Conservation (phyloP, 2,113 vertebrate species). For the Pomatostomus ruficeps region DNA sequence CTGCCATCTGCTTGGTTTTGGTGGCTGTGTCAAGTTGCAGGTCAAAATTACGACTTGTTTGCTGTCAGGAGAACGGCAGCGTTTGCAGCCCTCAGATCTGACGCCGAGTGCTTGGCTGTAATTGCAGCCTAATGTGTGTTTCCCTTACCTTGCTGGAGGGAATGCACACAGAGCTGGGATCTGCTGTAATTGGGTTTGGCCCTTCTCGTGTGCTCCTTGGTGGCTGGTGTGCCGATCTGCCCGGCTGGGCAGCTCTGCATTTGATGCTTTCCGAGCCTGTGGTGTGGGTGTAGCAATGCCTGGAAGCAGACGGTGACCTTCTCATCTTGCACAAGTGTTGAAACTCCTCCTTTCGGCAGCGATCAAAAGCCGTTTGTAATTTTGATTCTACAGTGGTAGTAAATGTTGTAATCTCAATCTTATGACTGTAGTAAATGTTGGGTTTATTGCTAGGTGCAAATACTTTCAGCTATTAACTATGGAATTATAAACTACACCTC, state of each 20-base stretch:
- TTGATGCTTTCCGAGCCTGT: background rate
- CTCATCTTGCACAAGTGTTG: background rate
- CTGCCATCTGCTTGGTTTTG: constrained; percentile 31
- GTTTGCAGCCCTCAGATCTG: background rate
- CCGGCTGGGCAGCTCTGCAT: background rate
- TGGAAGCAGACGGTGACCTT: background rate
- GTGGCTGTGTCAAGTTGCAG: constrained; percentile 21
- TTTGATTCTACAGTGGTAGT: background rate
- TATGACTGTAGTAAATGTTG: background rate
- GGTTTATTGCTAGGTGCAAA: constrained; percentile 8
- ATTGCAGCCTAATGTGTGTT: background rate
- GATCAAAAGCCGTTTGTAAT: background rate
- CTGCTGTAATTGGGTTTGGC: background rate
- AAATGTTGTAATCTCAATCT: background rate
- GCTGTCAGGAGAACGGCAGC: background rate
- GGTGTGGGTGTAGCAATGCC: background rate
- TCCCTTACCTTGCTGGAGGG: background rate
- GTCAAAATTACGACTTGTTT: background rate
- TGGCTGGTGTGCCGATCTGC: background rate
- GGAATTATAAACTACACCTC: background rate
- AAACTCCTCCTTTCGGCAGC: background rate
- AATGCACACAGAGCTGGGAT: background rate
- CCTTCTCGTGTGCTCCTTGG: background rate
- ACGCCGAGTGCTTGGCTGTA: background rate
- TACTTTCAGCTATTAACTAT: background rate